Evolutionary conservation across 2,113 vertebrate genomes (phyloP).

Genomic region (Lepus timidus): DNA sequence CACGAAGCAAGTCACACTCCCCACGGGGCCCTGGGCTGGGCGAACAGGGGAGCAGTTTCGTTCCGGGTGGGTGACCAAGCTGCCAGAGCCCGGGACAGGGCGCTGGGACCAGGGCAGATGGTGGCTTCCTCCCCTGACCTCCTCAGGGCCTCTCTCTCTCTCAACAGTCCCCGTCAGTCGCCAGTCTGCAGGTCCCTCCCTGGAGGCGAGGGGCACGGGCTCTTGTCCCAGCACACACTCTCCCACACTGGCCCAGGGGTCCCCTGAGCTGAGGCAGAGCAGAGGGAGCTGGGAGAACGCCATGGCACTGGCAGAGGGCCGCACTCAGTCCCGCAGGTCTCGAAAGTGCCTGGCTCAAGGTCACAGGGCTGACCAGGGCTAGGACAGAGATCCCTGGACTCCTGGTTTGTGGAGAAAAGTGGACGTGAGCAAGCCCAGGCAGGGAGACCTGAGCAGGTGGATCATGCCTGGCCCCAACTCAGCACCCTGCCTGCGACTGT

Average conservation of each 20-base stretch:
- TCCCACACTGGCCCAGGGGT: too few relatives aligned
- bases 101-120: background rate
- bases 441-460: rapidly evolving
- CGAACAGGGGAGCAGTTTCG: background rate
- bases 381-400: background rate
- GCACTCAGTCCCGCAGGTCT: background rate
- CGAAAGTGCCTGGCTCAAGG: background rate
- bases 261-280: background rate
- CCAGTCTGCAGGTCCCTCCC: rapidly evolving
- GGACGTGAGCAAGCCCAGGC: background rate
- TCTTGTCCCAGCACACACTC: background rate
- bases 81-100: constrained; percentile 14
- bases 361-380: background rate
- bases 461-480: background rate
- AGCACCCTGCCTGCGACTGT: background rate
- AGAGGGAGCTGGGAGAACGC: rapidly evolving
- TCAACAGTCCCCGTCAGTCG: background rate
- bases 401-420: background rate
- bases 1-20: constrained; percentile 65
- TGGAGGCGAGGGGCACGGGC: background rate
- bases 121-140: background rate
- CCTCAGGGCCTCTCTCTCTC: background rate
- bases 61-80: constrained; percentile 74
- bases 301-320: rapidly evolving
- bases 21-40: constrained; percentile 38